Percentiles rank a stretch among this genome's conserved stretches.
phyloP scores from a whole-genome alignment of 2,797 vertebrate species.

The Scyliorhinus canicula region DNA sequence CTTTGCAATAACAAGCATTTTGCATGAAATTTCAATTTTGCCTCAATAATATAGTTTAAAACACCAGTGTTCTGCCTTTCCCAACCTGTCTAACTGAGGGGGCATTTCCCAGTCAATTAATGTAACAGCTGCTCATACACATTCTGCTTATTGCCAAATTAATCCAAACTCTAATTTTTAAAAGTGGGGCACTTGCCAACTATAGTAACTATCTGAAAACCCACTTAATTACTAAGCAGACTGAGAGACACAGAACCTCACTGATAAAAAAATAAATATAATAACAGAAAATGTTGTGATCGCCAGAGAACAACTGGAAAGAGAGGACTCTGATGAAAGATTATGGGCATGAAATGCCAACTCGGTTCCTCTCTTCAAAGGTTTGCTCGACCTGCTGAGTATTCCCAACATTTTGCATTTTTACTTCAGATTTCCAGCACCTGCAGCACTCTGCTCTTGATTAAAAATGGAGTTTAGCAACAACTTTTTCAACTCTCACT shows the following conservation, averaged over 20 bases:
- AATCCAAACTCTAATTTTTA: neutral
- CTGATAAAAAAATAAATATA: neutral
- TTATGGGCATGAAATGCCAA: no score
- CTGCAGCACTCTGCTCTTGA: neutral
- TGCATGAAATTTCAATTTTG: neutral
- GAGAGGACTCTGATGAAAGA: no score
- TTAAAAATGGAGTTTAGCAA: neutral
- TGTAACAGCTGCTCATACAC: neutral
- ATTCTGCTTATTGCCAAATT: neutral
- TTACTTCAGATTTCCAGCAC: neutral
- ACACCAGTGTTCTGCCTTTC: neutral
- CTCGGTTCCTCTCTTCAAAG: no score
- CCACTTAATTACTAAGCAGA: neutral
- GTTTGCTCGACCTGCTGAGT: neutral
- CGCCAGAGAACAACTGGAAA: no score
- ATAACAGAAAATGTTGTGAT: neutral
- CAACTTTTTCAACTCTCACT: neutral
- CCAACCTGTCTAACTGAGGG: neutral
- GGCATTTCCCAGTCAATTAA: neutral
- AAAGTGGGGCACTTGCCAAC: neutral
- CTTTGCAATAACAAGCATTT: neutral
- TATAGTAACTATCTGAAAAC: neutral
- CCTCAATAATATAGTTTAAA: neutral
- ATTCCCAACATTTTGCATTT: neutral
- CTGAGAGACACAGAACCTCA: neutral